Evolutionary conservation across 2,113 vertebrate species (phyloP).

Genomic region (Lontra canadensis): DNA sequence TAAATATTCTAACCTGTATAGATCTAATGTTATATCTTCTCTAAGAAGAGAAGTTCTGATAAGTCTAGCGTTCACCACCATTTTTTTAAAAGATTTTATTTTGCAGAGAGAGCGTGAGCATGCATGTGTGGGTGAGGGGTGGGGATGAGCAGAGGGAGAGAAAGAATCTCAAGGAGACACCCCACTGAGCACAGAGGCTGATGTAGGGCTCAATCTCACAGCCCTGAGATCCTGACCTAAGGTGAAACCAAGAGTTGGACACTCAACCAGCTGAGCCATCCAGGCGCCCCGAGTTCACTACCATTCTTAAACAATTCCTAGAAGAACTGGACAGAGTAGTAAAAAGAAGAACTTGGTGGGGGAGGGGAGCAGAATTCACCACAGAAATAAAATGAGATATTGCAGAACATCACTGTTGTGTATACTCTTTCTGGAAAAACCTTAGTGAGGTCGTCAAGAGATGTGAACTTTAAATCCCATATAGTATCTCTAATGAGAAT

Average conservation of each 20-base stretch:
- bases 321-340: not conserved
- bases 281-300: not conserved
- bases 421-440: not conserved
- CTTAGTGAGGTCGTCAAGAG: not conserved
- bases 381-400: not conserved
- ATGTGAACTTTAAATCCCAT: not conserved
- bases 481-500: not conserved
- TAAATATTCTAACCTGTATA: not conserved
- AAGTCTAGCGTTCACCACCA: not conserved
- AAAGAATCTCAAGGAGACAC: not conserved
- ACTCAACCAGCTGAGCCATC: not conserved
- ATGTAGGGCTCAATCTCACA: not conserved
- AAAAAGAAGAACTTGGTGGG: not conserved
- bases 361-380: not conserved
- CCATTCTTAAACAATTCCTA: not conserved
- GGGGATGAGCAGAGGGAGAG: not conserved
- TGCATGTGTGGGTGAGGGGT: rapidly evolving
- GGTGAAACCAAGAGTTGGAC: not conserved
- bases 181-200: not conserved
- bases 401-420: too few relatives aligned
- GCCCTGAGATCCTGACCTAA: not conserved
- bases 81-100: not conserved
- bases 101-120: not conserved
- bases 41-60: conserved; percentile 4
- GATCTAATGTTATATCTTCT: conserved; percentile 26